Evolutionary conservation across 2,888 invertebrate species (phyloP).

Genomic region (Ischnura elegans): DNA sequence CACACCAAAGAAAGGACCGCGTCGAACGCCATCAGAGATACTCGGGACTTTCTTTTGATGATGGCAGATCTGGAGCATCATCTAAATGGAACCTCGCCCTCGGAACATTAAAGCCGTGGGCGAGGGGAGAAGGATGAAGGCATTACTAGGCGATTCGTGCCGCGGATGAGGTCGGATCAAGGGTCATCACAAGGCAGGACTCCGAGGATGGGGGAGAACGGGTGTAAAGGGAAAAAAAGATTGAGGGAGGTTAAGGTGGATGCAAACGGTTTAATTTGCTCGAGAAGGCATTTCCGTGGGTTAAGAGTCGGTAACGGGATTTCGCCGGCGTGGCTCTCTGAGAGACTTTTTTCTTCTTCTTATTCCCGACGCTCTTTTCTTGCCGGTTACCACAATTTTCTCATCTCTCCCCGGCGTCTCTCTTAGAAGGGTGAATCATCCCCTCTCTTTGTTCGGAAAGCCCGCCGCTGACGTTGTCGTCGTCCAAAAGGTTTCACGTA

Average conservation of each 20-base stretch:
- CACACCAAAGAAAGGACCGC: neutral
- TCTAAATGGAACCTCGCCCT: conserved; percentile 5
- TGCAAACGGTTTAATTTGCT: conserved; percentile 22
- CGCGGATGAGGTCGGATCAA: neutral
- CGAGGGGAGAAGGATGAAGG: neutral
- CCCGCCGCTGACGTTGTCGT: neutral
- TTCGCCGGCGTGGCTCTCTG: neutral
- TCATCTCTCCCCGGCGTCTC: neutral
- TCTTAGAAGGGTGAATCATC: neutral
- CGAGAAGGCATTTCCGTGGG: neutral
- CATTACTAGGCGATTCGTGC: conserved; percentile 1
- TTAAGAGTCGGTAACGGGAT: neutral
- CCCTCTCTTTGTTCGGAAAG: neutral
- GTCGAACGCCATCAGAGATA: neutral
- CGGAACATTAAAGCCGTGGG: neutral
- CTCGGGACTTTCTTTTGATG: conserved; percentile 26
- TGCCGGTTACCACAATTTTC: neutral
- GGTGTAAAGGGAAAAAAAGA: neutral
- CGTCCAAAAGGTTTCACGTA: neutral
- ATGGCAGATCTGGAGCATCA: conserved; percentile 35
- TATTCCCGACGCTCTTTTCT: neutral
- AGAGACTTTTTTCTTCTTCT: neutral
- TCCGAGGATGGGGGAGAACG: neutral
- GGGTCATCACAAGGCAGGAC: neutral
- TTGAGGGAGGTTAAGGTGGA: neutral